phyloP scores from a whole-genome alignment of 2,113 vertebrate species.

The Menura novaehollandiae region DNA sequence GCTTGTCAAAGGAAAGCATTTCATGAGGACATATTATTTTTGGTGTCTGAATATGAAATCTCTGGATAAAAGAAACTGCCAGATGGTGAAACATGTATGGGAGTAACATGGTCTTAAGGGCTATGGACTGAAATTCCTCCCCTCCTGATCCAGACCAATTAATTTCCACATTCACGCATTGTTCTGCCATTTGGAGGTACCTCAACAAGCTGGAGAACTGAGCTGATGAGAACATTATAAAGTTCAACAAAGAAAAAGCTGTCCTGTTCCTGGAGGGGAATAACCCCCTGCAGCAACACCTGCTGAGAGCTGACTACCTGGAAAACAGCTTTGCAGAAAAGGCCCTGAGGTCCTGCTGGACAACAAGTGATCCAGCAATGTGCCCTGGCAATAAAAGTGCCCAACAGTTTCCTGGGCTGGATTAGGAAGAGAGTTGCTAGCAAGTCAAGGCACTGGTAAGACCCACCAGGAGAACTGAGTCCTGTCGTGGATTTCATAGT shows the following conservation, averaged over 20 bases:
- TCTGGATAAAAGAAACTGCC: not conserved
- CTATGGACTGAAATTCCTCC: not conserved
- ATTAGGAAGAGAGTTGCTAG: not conserved
- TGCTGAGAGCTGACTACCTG: not conserved
- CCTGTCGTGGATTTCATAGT: not conserved
- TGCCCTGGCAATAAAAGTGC: not conserved
- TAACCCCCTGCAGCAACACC: not conserved
- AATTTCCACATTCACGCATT: not conserved
- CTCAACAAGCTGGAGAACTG: not conserved
- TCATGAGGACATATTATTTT: not conserved
- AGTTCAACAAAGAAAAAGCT: not conserved
- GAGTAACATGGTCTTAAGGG: not conserved
- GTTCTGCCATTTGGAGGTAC: not conserved
- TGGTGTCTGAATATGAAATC: not conserved
- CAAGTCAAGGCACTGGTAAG: not conserved
- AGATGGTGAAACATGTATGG: not conserved
- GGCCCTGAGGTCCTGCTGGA: accelerated
- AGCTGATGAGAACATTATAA: not conserved
- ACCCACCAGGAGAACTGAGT: accelerated
- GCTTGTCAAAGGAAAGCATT: not conserved
- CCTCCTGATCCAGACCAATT: not conserved
- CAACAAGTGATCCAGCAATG: not conserved
- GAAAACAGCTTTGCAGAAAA: not conserved
- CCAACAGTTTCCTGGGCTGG: not conserved
- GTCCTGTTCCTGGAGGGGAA: not conserved